A percentile compares a stretch with the other conserved stretches of the same genome.
phyloP scores from a whole-genome alignment of 2,888 invertebrate genomes.

The Achlya flavicornis region DNA sequence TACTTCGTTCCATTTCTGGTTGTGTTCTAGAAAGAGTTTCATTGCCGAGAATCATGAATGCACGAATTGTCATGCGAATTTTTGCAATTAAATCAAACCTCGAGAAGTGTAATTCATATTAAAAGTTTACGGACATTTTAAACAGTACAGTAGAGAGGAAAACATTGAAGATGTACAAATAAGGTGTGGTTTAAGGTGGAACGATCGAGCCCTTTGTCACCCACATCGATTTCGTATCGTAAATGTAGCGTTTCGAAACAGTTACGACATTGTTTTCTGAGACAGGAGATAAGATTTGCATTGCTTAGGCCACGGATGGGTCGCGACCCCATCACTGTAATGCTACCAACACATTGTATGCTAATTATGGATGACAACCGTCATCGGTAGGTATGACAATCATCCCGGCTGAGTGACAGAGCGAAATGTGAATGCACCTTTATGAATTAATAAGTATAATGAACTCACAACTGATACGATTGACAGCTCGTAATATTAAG shows the following conservation, averaged over 20 bases:
- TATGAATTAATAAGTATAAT: constrained; percentile 51
- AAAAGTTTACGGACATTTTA: constrained; percentile 16
- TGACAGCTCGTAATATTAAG: constrained; percentile 39
- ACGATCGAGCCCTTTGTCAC: constrained; percentile 24
- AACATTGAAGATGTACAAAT: constrained; percentile 32
- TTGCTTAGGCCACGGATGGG: constrained; percentile 38
- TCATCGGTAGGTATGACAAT: constrained; percentile 49
- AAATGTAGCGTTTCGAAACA: constrained; percentile 21
- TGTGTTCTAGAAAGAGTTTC: constrained; percentile 9
- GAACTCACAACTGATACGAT: constrained; percentile 43
- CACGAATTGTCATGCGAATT: constrained; percentile 14
- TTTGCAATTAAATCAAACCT: constrained; percentile 11
- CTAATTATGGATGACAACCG: constrained; percentile 64
- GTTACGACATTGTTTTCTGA: constrained; percentile 11
- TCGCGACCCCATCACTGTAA: constrained; percentile 55
- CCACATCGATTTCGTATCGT: constrained; percentile 20
- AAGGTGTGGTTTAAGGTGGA: constrained; percentile 29
- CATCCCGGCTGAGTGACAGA: constrained; percentile 35
- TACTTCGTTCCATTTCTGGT: constrained; percentile 18
- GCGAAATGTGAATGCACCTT: constrained; percentile 41
- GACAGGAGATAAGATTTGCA: constrained; percentile 27
- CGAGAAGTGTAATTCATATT: neutral
- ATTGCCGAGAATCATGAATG: constrained; percentile 8
- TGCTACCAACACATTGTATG: constrained; percentile 81
- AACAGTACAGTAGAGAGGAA: constrained; percentile 25